Conservation (phyloP, 2,888 invertebrate genomes). For the Anticlea derivata region DNA sequence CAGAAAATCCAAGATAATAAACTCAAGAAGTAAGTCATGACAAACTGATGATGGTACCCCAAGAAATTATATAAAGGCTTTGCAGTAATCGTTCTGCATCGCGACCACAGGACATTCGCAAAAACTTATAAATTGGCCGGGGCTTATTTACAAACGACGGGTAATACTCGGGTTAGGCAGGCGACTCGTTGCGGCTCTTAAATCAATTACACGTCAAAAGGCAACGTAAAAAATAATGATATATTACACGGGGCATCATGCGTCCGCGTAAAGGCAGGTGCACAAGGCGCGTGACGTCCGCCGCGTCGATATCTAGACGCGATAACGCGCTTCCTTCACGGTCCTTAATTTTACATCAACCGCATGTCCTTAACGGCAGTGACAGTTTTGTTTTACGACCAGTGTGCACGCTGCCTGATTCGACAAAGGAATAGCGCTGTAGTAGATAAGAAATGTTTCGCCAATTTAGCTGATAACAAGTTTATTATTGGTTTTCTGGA, state of each 20-base stretch:
- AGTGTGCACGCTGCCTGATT: slow-evolving; percentile 38
- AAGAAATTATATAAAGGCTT: background rate
- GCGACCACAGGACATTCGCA: slow-evolving; percentile 9
- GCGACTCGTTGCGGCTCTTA: slow-evolving; percentile 36
- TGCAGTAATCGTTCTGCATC: slow-evolving; percentile 5
- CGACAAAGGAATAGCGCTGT: slow-evolving; percentile 24
- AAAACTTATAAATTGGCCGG: slow-evolving; percentile 7
- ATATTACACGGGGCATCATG: slow-evolving; percentile 29
- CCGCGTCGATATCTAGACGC: slow-evolving; percentile 29
- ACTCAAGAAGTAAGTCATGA: background rate
- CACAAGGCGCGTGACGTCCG: slow-evolving; percentile 44
- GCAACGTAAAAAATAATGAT: slow-evolving; percentile 37
- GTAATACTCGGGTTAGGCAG: slow-evolving; percentile 15
- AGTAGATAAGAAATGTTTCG: slow-evolving; percentile 18
- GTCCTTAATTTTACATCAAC: slow-evolving; percentile 51
- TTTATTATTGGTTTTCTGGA: slow-evolving; percentile 1
- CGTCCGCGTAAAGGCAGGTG: slow-evolving; percentile 58
- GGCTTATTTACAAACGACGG: slow-evolving; percentile 17
- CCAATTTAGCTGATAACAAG: slow-evolving; percentile 16
- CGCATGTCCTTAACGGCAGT: slow-evolving; percentile 50
- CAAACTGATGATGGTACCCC: slow-evolving; percentile 9
- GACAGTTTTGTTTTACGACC: slow-evolving; percentile 57
- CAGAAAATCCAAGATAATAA: background rate
- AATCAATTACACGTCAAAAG: slow-evolving; percentile 40
- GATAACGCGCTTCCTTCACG: slow-evolving; percentile 47